These are phyloP conservation scores for Hoplodrina ambigua DNA, from an alignment of 2,888 invertebrate species.

Conservation along the genomic window DNA sequence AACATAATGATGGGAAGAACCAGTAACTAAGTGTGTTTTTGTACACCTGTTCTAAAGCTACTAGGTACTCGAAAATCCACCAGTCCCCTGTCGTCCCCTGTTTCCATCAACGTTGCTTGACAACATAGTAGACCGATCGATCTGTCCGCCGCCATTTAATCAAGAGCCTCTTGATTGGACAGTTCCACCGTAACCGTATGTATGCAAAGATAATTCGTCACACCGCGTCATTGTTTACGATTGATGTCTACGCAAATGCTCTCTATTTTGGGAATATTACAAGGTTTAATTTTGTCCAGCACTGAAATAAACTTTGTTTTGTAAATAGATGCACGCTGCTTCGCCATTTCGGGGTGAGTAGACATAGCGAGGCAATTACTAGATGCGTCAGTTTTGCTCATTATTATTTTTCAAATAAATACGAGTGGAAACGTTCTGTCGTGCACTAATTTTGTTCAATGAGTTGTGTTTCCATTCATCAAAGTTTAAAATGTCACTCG, in stretches of 20 bases:
- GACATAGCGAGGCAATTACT: conserved; percentile 25
- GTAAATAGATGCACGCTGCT: conserved; percentile 57
- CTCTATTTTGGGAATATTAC: conserved; percentile 57
- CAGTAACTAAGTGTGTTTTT: too few species aligned
- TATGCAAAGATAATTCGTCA: conserved; percentile 52
- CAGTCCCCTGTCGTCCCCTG: conserved; percentile 1
- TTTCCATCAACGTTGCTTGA: conserved; percentile 3
- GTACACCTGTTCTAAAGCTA: too few species aligned
- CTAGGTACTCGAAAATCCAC: background rate
- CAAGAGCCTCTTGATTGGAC: conserved; percentile 26
- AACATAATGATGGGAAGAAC: too few species aligned
- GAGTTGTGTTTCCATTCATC: conserved; percentile 31
- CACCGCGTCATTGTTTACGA: conserved; percentile 58
- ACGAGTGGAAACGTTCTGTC: conserved; percentile 1
- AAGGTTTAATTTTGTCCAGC: conserved; percentile 51
- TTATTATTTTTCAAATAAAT: conserved; percentile 24
- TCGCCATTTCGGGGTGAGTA: conserved; percentile 41
- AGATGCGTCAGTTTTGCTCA: conserved; percentile 16
- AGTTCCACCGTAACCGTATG: conserved; percentile 13
- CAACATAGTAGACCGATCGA: conserved; percentile 16
- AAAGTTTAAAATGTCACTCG: background rate
- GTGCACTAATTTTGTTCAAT: conserved; percentile 23
- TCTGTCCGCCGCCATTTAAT: conserved; percentile 28
- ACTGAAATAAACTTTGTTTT: conserved; percentile 62
- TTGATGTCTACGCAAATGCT: conserved; percentile 50